Conservation (phyloP, 2,113 vertebrate genomes). For the Corythoichthys haematopterus region DNA sequence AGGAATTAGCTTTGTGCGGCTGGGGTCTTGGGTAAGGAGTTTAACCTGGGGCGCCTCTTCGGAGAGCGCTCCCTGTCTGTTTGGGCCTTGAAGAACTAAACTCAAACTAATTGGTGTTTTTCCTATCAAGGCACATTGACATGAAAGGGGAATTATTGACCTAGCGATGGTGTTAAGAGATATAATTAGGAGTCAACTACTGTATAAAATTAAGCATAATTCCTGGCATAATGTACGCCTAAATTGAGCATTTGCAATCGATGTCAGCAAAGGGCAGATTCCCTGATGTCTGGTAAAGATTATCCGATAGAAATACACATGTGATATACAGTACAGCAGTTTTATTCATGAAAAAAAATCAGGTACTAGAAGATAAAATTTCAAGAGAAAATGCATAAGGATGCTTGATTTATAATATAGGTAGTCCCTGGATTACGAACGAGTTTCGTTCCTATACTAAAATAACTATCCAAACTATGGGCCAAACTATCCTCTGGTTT, state of each 20-base stretch:
- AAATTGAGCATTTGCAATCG: slow-evolving; percentile 7
- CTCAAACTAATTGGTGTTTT: slow-evolving; percentile 35
- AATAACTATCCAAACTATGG: no score
- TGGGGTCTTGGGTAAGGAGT: slow-evolving; percentile 36
- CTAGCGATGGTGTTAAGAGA: neutral
- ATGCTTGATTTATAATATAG: no score
- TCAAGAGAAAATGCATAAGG: no score
- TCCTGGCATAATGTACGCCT: neutral
- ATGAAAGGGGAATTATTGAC: slow-evolving; percentile 1
- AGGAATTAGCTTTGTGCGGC: slow-evolving; percentile 42
- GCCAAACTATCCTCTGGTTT: no score
- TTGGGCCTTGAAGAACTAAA: neutral
- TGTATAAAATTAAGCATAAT: neutral
- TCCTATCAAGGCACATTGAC: slow-evolving; percentile 16
- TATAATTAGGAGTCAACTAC: neutral
- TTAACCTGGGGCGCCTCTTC: slow-evolving; percentile 46
- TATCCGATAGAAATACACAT: no score
- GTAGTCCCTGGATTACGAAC: no score
- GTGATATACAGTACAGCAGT: no score
- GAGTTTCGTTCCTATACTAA: no score
- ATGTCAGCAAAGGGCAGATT: neutral
- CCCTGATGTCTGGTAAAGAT: neutral
- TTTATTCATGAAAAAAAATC: no score
- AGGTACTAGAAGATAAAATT: no score
- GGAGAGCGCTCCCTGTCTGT: slow-evolving; percentile 31